Percentiles rank a stretch among this genome's conserved stretches.
Evolutionary conservation across 1,140 invertebrate genomes (phyloP).

Genomic region (Drosophila tropicalis): DNA sequence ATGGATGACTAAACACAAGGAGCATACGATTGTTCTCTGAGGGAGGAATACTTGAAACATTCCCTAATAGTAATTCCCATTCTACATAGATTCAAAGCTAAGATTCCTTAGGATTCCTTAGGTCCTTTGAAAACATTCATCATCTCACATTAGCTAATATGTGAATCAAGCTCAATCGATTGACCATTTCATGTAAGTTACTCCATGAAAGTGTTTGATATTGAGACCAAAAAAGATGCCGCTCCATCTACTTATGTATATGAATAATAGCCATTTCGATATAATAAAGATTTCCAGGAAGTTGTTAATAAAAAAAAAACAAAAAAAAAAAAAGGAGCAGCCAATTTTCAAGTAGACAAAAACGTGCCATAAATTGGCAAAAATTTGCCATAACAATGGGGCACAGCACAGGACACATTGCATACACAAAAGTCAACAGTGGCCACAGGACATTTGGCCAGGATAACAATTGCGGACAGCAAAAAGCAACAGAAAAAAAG

Average conservation of each 20-base stretch:
- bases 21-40: too few relatives aligned
- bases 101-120: too few relatives aligned
- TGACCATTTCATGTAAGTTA: background rate
- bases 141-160: too few relatives aligned
- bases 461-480: slow-evolving; percentile 47
- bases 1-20: too few relatives aligned
- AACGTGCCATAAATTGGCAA: slow-evolving; percentile 66
- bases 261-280: slow-evolving; percentile 7
- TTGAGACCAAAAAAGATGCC: slow-evolving; percentile 6
- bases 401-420: slow-evolving; percentile 20
- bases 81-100: too few relatives aligned
- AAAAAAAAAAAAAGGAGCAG: slow-evolving; percentile 20
- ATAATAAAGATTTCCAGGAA: slow-evolving; percentile 72
- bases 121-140: too few relatives aligned
- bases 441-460: slow-evolving; percentile 30
- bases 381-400: slow-evolving; percentile 47
- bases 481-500: slow-evolving; percentile 28
- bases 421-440: slow-evolving; percentile 46
- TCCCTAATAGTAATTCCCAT: too few relatives aligned
- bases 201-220: background rate
- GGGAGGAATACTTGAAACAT: too few relatives aligned
- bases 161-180: background rate
- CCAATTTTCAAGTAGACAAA: slow-evolving; percentile 43
- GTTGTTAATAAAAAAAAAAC: slow-evolving; percentile 48
- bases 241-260: background rate